Conservation (phyloP, 2,888 invertebrate species). For the Tridacna gigas region DNA sequence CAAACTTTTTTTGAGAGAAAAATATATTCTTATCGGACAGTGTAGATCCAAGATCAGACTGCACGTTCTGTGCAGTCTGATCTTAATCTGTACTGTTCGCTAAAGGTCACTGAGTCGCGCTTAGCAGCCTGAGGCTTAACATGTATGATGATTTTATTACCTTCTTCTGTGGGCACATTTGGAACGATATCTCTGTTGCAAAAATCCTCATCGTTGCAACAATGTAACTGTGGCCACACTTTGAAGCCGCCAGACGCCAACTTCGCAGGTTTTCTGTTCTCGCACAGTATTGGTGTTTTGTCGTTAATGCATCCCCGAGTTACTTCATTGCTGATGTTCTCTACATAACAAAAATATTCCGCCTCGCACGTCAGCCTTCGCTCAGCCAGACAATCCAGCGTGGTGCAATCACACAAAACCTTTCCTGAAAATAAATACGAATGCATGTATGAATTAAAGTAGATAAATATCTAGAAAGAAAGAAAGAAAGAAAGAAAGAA, state of each 20-base stretch:
- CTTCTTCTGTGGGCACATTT: slow-evolving; percentile 67
- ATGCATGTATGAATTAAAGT: background rate
- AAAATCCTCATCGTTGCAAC: slow-evolving; percentile 82
- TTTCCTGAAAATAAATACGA: slow-evolving; percentile 43
- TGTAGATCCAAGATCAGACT: too few relatives aligned
- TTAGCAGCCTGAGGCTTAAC: too few relatives aligned
- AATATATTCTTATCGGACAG: too few relatives aligned
- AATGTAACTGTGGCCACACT: slow-evolving; percentile 84
- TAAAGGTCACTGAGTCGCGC: too few relatives aligned
- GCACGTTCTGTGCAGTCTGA: too few relatives aligned
- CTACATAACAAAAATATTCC: slow-evolving; percentile 84
- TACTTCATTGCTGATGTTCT: slow-evolving; percentile 81
- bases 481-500: too few relatives aligned
- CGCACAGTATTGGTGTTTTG: slow-evolving; percentile 84
- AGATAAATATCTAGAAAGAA: background rate
- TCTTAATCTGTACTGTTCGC: too few relatives aligned
- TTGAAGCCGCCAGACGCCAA: slow-evolving; percentile 66
- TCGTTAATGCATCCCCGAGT: slow-evolving; percentile 84
- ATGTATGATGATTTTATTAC: too few relatives aligned
- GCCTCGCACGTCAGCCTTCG: slow-evolving; percentile 81
- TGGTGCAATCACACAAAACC: slow-evolving; percentile 83
- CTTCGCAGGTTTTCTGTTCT: slow-evolving; percentile 83
- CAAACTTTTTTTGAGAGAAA: too few relatives aligned
- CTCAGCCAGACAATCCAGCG: slow-evolving; percentile 81
- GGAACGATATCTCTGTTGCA: slow-evolving; percentile 83